Conservation (phyloP, 2,797 vertebrate genomes). For the Onychomys arenicola region DNA sequence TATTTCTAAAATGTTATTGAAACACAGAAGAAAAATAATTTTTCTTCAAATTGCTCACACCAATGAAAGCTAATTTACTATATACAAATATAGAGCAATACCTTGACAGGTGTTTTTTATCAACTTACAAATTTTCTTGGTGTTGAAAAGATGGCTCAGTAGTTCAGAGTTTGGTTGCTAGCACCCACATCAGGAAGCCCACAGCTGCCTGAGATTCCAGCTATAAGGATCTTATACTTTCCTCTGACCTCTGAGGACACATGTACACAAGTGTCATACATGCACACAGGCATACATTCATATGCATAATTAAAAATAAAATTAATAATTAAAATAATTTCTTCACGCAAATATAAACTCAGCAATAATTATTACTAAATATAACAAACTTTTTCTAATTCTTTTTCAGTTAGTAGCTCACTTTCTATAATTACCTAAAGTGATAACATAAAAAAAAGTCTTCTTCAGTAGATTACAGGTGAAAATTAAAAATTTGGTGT, state of each 20-base stretch:
- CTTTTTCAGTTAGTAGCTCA: not conserved
- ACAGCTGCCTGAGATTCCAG: not conserved
- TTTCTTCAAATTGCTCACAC: not conserved
- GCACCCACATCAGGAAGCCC: not conserved
- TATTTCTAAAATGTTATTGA: not conserved
- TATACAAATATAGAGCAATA: not conserved
- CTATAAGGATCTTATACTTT: not conserved
- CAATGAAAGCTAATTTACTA: not conserved
- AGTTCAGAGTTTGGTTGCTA: not conserved
- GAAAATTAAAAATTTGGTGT: constrained; percentile 64
- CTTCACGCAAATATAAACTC: constrained; percentile 9
- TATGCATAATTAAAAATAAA: not conserved
- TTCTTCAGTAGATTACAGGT: constrained; percentile 21
- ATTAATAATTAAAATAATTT: not conserved
- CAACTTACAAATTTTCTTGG: not conserved
- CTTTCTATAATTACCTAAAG: constrained; percentile 21
- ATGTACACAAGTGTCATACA: not conserved
- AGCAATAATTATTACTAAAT: not conserved
- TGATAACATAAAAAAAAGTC: constrained; percentile 50
- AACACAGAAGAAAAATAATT: not conserved
- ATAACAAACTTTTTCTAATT: not conserved
- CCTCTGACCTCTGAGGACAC: not conserved
- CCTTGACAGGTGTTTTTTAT: not conserved
- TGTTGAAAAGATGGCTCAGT: not conserved
- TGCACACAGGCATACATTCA: not conserved